These are phyloP conservation scores for Syrista parreyssii DNA, from an alignment of 2,888 invertebrate genomes.

Conservation along the genomic window DNA sequence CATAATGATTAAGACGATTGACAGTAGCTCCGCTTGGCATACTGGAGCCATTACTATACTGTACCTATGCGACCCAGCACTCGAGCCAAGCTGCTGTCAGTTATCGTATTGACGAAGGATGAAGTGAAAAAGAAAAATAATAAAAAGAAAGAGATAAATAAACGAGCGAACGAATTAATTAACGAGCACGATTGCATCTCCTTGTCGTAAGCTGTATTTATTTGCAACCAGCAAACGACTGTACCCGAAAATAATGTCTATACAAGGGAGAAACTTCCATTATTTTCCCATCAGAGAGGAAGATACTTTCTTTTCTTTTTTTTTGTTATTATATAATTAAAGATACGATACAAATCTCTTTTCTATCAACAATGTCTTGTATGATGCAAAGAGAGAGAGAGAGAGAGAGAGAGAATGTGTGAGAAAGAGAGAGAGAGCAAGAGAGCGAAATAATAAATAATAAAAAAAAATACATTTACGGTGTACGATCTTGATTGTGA, in stretches of 20 bases:
- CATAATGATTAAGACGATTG: conserved; percentile 16
- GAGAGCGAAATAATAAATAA: conserved; percentile 2
- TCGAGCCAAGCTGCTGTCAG: conserved; percentile 36
- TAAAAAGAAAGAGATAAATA: conserved; percentile 2
- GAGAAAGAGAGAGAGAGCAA: conserved; percentile 7
- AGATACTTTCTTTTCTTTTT: too few species aligned
- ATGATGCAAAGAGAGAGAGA: too few species aligned
- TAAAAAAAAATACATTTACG: conserved; percentile 14
- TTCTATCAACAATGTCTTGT: too few species aligned
- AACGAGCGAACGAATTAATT: conserved; percentile 22
- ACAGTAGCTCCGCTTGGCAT: conserved; percentile 36
- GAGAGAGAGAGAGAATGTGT: too few species aligned
- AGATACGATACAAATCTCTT: too few species aligned
- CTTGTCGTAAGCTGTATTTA: conserved; percentile 38
- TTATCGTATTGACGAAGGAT: not conserved
- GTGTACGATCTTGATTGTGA: too few species aligned
- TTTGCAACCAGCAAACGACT: conserved; percentile 37
- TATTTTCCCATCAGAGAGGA: too few species aligned
- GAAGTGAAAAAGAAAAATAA: conserved; percentile 25
- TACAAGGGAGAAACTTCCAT: too few species aligned
- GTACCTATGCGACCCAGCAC: conserved; percentile 46
- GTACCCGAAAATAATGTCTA: too few species aligned
- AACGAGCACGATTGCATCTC: conserved; percentile 3
- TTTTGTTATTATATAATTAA: too few species aligned
- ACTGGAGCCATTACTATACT: conserved; percentile 44